phyloP scores from a whole-genome alignment of 2,797 vertebrate species.

The Sebastiscus tertius region DNA sequence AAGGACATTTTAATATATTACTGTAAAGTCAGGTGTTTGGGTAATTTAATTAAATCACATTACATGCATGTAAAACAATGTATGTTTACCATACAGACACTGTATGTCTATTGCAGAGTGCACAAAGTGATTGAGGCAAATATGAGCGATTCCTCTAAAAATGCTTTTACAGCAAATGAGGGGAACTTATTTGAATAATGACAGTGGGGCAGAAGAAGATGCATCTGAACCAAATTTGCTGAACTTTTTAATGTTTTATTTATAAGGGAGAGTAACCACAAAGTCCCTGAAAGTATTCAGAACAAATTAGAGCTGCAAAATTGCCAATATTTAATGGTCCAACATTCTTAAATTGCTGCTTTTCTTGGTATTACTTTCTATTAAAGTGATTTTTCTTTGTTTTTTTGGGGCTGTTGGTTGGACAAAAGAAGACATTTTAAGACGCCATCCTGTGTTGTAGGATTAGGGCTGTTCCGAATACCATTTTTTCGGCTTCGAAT shows the following conservation, averaged over 20 bases:
- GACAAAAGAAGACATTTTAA: background rate
- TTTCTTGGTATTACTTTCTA: background rate
- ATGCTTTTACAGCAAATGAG: background rate
- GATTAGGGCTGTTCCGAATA: too few relatives aligned
- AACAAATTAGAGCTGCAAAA: background rate
- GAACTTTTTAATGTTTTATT: background rate
- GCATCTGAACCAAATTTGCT: background rate
- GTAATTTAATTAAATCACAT: background rate
- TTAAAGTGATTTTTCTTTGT: background rate
- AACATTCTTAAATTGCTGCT: background rate
- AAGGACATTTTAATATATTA: background rate
- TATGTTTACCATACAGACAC: background rate
- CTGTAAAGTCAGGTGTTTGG: background rate
- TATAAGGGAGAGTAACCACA: background rate
- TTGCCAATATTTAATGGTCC: background rate
- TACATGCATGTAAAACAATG: accelerated
- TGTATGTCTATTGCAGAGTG: background rate
- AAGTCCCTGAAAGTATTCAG: background rate
- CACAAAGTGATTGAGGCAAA: too few relatives aligned
- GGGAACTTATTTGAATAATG: background rate
- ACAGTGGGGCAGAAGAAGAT: background rate
- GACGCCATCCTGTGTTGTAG: background rate
- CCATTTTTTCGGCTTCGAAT: too few relatives aligned
- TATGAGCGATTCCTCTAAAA: background rate
- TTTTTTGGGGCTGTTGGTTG: background rate